Conservation (phyloP, 2,888 invertebrate genomes). For the Creontiades dilutus region DNA sequence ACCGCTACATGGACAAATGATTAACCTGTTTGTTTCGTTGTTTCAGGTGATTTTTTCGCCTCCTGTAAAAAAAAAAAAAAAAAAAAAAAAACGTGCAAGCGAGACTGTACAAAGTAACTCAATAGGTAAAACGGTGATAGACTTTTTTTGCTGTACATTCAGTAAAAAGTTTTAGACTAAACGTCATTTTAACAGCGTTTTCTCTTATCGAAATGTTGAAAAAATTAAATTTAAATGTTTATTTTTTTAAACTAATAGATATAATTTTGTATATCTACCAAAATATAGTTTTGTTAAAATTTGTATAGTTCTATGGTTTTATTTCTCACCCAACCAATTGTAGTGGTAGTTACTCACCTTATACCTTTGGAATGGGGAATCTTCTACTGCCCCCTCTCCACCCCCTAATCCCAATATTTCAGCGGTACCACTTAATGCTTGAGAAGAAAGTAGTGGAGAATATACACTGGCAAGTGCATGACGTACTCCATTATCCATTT, state of each 20-base stretch:
- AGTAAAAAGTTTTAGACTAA: neutral
- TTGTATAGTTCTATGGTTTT: conserved; percentile 44
- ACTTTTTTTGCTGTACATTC: conserved; percentile 13
- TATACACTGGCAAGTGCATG: too few relatives aligned
- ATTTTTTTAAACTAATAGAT: conserved; percentile 56
- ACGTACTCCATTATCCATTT: too few relatives aligned
- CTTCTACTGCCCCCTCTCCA: too few relatives aligned
- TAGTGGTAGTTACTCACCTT: neutral
- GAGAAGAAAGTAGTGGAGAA: too few relatives aligned
- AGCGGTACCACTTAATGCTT: too few relatives aligned
- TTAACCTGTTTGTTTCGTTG: neutral
- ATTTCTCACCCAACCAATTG: neutral
- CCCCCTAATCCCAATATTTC: too few relatives aligned
- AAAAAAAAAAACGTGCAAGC: conserved; percentile 40
- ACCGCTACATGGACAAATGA: neutral
- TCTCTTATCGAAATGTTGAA: conserved; percentile 58
- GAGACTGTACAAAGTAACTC: conserved; percentile 19
- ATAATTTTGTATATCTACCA: conserved; percentile 58
- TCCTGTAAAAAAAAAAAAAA: too few relatives aligned
- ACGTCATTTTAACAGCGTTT: conserved; percentile 47
- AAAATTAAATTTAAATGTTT: conserved; percentile 58
- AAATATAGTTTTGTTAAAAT: conserved; percentile 67
- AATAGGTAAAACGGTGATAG: conserved; percentile 46
- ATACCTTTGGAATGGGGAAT: too few relatives aligned
- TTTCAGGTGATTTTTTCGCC: conserved; percentile 40